A percentile compares a stretch with the other conserved stretches of the same genome.
Evolutionary conservation across 2,113 vertebrate species (phyloP).

Genomic region (Halcyon senegalensis): DNA sequence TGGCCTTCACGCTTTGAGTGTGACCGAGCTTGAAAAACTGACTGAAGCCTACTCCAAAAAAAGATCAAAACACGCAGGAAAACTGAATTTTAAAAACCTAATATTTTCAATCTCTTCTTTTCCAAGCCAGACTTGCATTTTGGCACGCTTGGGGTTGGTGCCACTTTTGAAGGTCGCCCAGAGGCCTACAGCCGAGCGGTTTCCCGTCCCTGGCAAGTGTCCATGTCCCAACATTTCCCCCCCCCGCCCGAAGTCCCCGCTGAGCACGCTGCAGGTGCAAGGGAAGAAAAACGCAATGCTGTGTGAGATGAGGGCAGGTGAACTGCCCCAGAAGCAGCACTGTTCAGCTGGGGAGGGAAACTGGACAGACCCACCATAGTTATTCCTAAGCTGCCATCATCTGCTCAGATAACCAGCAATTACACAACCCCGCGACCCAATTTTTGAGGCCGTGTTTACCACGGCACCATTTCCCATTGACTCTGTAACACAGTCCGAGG

Average conservation of each 20-base stretch:
- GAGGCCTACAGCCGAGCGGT: background rate
- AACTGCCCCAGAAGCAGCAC: background rate
- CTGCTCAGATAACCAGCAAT: background rate
- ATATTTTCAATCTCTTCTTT: background rate
- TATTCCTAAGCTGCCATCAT: background rate
- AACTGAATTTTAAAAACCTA: background rate
- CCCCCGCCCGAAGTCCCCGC: background rate
- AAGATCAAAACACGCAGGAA: background rate
- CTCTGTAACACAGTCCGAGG: background rate
- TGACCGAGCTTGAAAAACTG: background rate
- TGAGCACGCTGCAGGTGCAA: background rate
- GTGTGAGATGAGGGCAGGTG: background rate
- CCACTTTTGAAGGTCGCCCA: background rate
- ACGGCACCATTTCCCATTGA: background rate
- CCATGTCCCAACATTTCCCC: background rate
- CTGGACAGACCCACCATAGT: background rate
- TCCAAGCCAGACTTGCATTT: background rate
- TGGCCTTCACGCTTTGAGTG: background rate
- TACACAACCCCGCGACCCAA: background rate
- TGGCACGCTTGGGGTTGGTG: background rate
- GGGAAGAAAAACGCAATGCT: background rate
- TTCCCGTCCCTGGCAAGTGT: background rate
- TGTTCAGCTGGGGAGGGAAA: background rate
- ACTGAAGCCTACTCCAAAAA: background rate
- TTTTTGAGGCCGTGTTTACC: background rate